Evolutionary conservation across 2,113 vertebrate species (phyloP).

Genomic region (Otocyon megalotis): DNA sequence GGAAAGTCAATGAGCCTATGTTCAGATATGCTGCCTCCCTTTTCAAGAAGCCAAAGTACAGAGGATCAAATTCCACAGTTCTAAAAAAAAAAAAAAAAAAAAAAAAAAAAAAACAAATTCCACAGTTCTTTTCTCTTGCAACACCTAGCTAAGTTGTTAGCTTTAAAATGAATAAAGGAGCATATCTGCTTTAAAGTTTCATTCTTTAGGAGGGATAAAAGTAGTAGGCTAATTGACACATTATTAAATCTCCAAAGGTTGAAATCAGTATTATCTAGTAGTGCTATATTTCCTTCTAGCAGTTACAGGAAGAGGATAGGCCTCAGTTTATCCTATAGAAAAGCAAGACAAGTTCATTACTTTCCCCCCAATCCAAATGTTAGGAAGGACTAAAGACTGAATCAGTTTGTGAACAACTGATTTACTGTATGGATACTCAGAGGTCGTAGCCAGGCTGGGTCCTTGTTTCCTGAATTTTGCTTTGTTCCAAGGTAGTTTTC

Average conservation of each 20-base stretch:
- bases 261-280: not conserved
- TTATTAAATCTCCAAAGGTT: not conserved
- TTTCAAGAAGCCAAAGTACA: conserved; percentile 59
- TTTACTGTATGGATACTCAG: not conserved
- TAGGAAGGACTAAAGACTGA: not conserved
- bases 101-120: too few species aligned
- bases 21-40: not conserved
- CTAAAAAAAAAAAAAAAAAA: too few species aligned
- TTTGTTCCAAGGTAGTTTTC: conserved; percentile 12
- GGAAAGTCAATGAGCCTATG: not conserved
- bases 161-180: conserved; percentile 81
- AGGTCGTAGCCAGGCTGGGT: not conserved
- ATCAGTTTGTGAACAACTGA: not conserved
- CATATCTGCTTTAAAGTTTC: conserved; percentile 76
- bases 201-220: conserved; percentile 40
- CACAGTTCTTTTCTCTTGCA: conserved; percentile 66
- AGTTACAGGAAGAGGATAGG: not conserved
- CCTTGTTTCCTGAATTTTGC: conserved; percentile 20
- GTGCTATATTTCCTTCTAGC: not conserved
- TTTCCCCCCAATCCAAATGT: not conserved
- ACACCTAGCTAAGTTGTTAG: conserved; percentile 72
- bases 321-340: not conserved
- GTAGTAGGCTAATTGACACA: not conserved
- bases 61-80: conserved; percentile 59
- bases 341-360: not conserved